Evolutionary conservation across 2,113 vertebrate genomes (phyloP).

Genomic region (Trematocara variabile): DNA sequence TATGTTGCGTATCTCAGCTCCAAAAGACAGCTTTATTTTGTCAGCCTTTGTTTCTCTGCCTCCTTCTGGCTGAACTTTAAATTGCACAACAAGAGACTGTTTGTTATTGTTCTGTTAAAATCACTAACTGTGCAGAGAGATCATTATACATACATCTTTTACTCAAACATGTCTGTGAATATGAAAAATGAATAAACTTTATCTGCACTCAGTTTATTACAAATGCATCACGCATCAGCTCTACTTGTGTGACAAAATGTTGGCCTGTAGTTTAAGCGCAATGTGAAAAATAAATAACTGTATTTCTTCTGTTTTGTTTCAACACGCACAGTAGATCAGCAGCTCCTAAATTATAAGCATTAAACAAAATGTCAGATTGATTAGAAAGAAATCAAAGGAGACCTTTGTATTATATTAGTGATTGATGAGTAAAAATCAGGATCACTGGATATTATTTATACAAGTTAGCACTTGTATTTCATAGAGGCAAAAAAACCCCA

Average conservation of each 20-base stretch:
- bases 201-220: rapidly evolving
- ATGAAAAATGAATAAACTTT: rapidly evolving
- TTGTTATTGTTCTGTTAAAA: rapidly evolving
- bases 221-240: rapidly evolving
- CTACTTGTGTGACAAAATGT: rapidly evolving
- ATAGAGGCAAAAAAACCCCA: rapidly evolving
- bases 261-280: rapidly evolving
- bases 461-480: neutral
- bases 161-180: rapidly evolving
- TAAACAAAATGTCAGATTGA: neutral
- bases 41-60: neutral
- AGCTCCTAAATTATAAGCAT: rapidly evolving
- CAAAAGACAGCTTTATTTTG: rapidly evolving
- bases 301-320: rapidly evolving
- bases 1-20: rapidly evolving
- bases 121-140: neutral
- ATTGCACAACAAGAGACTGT: rapidly evolving
- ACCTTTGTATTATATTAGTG: rapidly evolving
- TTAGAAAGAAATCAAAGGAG: neutral
- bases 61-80: neutral
- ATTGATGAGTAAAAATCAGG: neutral
- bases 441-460: neutral
- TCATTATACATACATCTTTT: neutral
- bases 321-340: rapidly evolving
- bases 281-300: neutral